These are phyloP conservation scores for Malacoraja senta DNA, from an alignment of 2,797 vertebrate genomes.

Conservation along the genomic window DNA sequence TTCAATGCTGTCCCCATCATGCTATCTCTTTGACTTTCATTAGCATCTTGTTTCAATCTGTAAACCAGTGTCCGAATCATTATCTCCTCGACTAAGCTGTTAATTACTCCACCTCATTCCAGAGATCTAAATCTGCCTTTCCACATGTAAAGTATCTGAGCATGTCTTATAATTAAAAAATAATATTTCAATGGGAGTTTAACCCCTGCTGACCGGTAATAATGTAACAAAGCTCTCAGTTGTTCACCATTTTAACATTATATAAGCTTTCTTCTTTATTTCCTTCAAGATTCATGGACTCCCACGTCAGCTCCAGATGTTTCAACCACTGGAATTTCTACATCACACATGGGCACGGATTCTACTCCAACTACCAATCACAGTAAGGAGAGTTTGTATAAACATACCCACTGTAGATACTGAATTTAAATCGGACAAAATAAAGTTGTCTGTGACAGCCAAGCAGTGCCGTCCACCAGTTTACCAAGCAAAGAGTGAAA, in stretches of 20 bases:
- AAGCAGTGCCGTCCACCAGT: not conserved
- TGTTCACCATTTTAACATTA: not conserved
- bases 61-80: not conserved
- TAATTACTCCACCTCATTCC: not conserved
- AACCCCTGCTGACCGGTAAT: not conserved
- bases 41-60: not conserved
- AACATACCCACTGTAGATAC: not conserved
- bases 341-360: conserved; percentile 48
- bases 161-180: not conserved
- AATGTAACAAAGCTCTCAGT: not conserved
- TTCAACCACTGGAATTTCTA: conserved; percentile 42
- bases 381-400: not conserved
- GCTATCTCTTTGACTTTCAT: not conserved
- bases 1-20: not conserved
- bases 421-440: not conserved
- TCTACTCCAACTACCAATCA: conserved; percentile 49
- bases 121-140: not conserved
- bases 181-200: not conserved
- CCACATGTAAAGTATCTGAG: not conserved
- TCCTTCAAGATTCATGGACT: conserved; percentile 48
- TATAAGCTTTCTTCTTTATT: not conserved
- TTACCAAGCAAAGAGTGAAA: not conserved
- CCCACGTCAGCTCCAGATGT: conserved; percentile 51
- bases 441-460: not conserved
- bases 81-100: not conserved